These are phyloP conservation scores for Melanotaenia trifasciata DNA, from an alignment of 2,797 vertebrate genomes.

Conservation along the genomic window DNA sequence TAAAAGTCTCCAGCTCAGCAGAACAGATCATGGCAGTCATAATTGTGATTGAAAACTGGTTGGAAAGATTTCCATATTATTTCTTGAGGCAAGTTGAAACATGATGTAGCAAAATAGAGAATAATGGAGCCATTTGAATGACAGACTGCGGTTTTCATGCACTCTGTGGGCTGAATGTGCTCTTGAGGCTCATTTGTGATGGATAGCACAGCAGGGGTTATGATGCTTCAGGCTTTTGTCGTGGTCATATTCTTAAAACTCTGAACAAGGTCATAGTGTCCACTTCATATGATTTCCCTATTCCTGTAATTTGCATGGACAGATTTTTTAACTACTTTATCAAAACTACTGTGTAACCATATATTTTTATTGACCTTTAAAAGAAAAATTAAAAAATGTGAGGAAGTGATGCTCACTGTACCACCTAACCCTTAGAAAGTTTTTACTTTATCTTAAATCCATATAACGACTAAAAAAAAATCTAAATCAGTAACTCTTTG, in stretches of 20 bases:
- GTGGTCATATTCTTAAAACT: conserved; percentile 55
- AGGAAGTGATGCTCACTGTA: not conserved
- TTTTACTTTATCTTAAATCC: not conserved
- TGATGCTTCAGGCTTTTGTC: conserved; percentile 56
- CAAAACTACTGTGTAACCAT: not conserved
- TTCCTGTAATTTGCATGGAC: conserved; percentile 37
- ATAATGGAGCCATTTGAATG: conserved; percentile 52
- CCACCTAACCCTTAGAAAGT: not conserved
- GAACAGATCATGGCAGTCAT: conserved; percentile 35
- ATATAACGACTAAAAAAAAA: not conserved
- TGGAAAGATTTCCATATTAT: conserved; percentile 37
- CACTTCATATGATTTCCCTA: conserved; percentile 34
- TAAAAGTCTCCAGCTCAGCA: conserved; percentile 25
- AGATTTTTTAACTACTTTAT: conserved; percentile 13
- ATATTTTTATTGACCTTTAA: not conserved
- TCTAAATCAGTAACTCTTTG: too few species aligned
- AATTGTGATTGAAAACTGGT: conserved; percentile 37
- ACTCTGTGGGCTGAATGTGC: conserved; percentile 46
- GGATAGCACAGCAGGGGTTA: conserved; percentile 57
- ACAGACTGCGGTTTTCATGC: conserved; percentile 56
- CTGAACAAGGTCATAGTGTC: conserved; percentile 54
- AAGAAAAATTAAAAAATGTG: not conserved
- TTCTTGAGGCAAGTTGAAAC: conserved; percentile 42
- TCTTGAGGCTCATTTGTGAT: conserved; percentile 60
- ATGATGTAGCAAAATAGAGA: conserved; percentile 47